These are phyloP conservation scores for Enteromius fasciolatus DNA, from an alignment of 2,797 vertebrate species.

Conservation along the genomic window DNA sequence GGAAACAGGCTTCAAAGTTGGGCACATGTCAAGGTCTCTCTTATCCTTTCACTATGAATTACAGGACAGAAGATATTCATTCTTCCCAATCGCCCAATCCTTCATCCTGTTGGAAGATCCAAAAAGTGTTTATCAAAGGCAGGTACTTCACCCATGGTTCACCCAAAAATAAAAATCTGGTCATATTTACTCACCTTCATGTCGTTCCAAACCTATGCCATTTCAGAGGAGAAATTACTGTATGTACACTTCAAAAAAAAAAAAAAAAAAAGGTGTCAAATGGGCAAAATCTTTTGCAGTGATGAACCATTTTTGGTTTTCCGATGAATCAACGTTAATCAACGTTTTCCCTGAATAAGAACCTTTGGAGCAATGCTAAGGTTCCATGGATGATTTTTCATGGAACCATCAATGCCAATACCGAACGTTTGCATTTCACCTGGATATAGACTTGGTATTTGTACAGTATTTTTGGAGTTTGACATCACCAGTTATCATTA, in stretches of 20 bases:
- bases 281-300: not conserved
- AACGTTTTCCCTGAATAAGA: not conserved
- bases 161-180: not conserved
- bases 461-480: not conserved
- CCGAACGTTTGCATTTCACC: not conserved
- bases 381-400: not conserved
- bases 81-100: conserved; percentile 25
- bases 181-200: conserved; percentile 31
- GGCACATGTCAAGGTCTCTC: conserved; percentile 47
- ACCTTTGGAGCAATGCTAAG: not conserved
- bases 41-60: conserved; percentile 43
- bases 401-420: not conserved
- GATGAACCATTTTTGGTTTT: not conserved
- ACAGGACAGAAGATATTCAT: conserved; percentile 33
- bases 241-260: not conserved
- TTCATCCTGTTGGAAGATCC: conserved; percentile 5
- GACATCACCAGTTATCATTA: not conserved
- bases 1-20: conserved; percentile 49
- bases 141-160: conserved; percentile 16
- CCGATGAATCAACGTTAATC: not conserved
- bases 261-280: not conserved
- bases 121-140: conserved; percentile 36
- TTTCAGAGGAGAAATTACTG: not conserved
- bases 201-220: conserved; percentile 7
- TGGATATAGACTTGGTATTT: not conserved